Base-by-base conservation (phyloP, 2,888 invertebrate species). In the Lacanobia oleracea region DNA sequence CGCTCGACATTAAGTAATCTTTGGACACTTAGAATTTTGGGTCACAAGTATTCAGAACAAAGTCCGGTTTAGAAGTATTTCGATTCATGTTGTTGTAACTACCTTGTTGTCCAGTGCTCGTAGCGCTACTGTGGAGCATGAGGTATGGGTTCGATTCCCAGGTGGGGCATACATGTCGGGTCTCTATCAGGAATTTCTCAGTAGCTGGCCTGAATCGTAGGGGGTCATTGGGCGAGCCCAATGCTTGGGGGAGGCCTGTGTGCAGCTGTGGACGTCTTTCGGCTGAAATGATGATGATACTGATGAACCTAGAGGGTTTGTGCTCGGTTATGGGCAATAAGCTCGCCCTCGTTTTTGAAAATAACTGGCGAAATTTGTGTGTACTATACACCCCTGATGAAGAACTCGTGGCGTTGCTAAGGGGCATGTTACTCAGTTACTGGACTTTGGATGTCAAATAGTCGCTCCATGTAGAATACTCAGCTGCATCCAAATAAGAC, bases 21-120 rank as follows among this genome's bases (percentile, higher is more conserved):
- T 33, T 56, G 56, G 33, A 56, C 56, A n/a, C n/a, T 37, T n/a
- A n/a, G 33, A 56, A 56, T 56, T 56, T 56, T n/a, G n/a, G 2
- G 18, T 56, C n/a, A 10, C 18, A 56, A 33, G 1, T 37, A 56
- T 56, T 37, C 0, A 33, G 54, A 33, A 16, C 33, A 33, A 56
- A n/a, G 5, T n/a, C n/a, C 50, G n/a, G 10, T 6, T 40, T 21
- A 40, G 14, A 33, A 12, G 21, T 57, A 37, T 57, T 57, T 56
- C 14, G 54, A 54, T 27, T 56, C 33, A 2, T 54, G 33, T 56
- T 27, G 27, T 33, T 37, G 33, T 37, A 40, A 59, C 59, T 59
- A 59, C 59, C 59, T 59, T 40, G 56, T 59, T 59, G 59, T 59
- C 59, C 59, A 59, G 59, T 40, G 40, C 40, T 59, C 40, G 14